Base-by-base conservation (phyloP, 2,797 vertebrate species). In the Helostoma temminkii region DNA sequence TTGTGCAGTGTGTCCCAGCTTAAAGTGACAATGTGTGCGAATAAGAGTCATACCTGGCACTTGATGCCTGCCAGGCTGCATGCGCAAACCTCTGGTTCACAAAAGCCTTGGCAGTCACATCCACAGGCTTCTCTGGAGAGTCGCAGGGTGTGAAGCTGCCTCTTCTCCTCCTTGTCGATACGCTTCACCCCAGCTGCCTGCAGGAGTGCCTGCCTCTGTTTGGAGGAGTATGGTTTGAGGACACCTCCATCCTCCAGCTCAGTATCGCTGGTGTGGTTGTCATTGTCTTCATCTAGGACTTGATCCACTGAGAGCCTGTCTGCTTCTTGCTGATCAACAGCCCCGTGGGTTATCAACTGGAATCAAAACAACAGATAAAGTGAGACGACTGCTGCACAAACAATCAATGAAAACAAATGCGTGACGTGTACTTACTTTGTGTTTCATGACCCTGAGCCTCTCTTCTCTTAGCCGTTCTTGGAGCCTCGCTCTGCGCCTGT, bases 1-100 rank as follows among this genome's bases (percentile, higher is more conserved):
- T n/a, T 45, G 42, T 14, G 28, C 16, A 47, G 21, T 32, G 28
- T 19, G 39, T 49, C 24, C 16, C 3, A 9, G 9, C 25, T 24
- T 52, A 15, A 54, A 22, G 24, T 57, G 15, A 9, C 25, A 53
- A 28, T 30, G 12, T 55, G 37, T 12, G 1, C 26, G 41, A 48
- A 1, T 30, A 26, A 15, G 21, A n/a, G 2, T 50, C 48, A 1
- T 91, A 98, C 97, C 97, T 98, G 97, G 82, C 97, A 98, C 67
- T 96, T 96, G 82, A 98, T 97, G 70, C 97, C 97, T 0, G 96
- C 96, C 88, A 96, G 89, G 72, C 93, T 96, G 84, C 97, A 98
- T 43, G 94, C 94, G 65, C 97, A 98, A 67, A 94, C 97, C 88
- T 96, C 96, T 0, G 96, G 96, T 69, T 97, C 96, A 25, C 97